Conservation (phyloP, 1,140 invertebrate species). For the Rhyacophila brunnea region DNA sequence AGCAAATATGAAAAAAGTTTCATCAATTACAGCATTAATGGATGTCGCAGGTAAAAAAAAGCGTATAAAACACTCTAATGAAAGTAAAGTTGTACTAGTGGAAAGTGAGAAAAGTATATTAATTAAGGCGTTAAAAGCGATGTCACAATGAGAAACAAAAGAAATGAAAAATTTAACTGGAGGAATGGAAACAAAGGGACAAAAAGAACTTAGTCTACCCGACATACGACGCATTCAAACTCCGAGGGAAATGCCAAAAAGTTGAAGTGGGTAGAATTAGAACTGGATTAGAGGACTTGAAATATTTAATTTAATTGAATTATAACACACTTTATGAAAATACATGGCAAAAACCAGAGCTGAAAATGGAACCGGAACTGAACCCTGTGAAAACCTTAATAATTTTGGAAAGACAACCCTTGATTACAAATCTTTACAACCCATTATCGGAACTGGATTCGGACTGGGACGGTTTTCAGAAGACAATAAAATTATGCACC, state of each 20-base stretch:
- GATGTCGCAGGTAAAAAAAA: neutral
- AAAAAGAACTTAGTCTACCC: neutral
- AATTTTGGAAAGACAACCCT: too few species aligned
- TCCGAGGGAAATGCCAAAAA: constrained; percentile 1
- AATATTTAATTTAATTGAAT: too few species aligned
- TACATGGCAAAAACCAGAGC: neutral
- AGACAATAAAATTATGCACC: too few species aligned
- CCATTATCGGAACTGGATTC: too few species aligned
- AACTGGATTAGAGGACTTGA: too few species aligned
- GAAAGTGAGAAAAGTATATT: constrained; percentile 25
- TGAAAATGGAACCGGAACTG: too few species aligned
- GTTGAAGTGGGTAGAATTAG: neutral
- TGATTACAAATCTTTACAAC: too few species aligned
- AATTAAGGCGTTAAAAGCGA: constrained; percentile 27
- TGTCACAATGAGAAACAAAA: constrained; percentile 4
- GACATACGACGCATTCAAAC: neutral
- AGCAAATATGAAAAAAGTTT: neutral
- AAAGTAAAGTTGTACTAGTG: constrained; percentile 1
- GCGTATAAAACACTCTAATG: neutral
- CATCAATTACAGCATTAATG: neutral
- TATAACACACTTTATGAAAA: too few species aligned
- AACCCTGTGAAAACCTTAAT: too few species aligned
- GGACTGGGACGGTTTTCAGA: too few species aligned
- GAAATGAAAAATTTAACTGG: constrained; percentile 24
- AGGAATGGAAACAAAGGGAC: constrained; percentile 13